phyloP scores from a whole-genome alignment of 2,113 vertebrate species.

The Ivindomyrus marchei region DNA sequence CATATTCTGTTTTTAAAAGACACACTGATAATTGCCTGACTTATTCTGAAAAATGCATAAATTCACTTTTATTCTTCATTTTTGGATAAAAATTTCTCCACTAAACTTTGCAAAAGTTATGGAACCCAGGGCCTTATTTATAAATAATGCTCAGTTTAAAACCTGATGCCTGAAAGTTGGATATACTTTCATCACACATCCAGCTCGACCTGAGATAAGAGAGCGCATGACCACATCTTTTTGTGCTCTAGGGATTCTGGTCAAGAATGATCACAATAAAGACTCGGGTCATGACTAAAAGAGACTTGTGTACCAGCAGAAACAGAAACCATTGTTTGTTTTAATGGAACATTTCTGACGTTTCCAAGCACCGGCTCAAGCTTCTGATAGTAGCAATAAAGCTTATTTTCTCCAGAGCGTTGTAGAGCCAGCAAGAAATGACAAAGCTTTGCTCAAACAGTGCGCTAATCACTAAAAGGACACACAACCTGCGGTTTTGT shows the following conservation, averaged over 20 bases:
- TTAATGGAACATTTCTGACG: slow-evolving; percentile 14
- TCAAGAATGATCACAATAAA: background rate
- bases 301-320: background rate
- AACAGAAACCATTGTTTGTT: background rate
- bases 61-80: slow-evolving; percentile 6
- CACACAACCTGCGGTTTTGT: background rate
- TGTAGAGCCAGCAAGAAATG: background rate
- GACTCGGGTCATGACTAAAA: background rate
- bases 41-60: background rate
- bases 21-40: background rate
- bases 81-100: background rate
- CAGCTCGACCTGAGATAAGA: background rate
- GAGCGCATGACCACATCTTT: background rate
- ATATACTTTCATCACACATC: background rate
- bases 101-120: background rate
- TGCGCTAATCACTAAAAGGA: slow-evolving; percentile 1
- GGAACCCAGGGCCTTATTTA: background rate
- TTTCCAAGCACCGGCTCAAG: background rate
- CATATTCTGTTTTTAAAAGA: background rate
- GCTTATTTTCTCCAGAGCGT: slow-evolving; percentile 14
- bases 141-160: background rate
- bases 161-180: background rate
- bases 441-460: slow-evolving; percentile 16
- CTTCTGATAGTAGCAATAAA: background rate
- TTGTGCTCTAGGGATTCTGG: slow-evolving; percentile 5